Evolutionary conservation across 2,797 vertebrate species (phyloP), one percentile per base, ranked within the genome.

Genomic region (Pogoniulus pusillus): DNA sequence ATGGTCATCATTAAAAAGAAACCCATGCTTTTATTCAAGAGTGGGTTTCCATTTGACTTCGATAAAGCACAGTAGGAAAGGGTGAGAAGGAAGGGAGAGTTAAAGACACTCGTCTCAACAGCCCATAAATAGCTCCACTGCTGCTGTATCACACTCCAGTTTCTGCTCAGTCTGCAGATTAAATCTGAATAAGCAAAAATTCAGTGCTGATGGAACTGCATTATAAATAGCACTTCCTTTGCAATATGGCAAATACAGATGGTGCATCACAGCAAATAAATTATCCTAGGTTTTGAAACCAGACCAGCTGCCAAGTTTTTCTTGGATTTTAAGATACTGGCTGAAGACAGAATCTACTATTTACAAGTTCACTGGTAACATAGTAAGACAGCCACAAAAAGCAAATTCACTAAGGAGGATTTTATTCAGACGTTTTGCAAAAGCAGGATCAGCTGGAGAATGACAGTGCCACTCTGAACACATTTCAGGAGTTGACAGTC

Each of bases 221-320:
- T 87, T 92, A 90, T 73, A 86, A 94, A 91, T 87, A 91, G 43
- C 30, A 57, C 55, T 81, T 90, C 78, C 63, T 57, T 69, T 93
- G 85, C 65, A 23, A 32, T 4, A 64, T 12, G 20, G 66, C 72
- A 89, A 84, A 85, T 37, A 64, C 30, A 93, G 77, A 75, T 66
- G 70, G 70, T 73, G 73, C 85, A 72, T 41, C 73, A 51, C 72
- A 89, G 84, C 81, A 83, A 79, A 69, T 47, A 43, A 74, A 68
- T 47, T 19, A 18, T 55, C 47, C 51, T 32, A 32, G 63, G 47
- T 47, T 69, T 64, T 85, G 53, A 80, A 70, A 35, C 55, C 68
- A 78, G 68, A 84, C 9, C 85, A 90, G 79, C 69, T 88, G 88
- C 41, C 66, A 9, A 7, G 17, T 71, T 82, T 84, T 93, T 85